These are phyloP conservation scores for Euplagia quadripunctaria DNA, from an alignment of 2,888 invertebrate species.

Conservation along the genomic window DNA sequence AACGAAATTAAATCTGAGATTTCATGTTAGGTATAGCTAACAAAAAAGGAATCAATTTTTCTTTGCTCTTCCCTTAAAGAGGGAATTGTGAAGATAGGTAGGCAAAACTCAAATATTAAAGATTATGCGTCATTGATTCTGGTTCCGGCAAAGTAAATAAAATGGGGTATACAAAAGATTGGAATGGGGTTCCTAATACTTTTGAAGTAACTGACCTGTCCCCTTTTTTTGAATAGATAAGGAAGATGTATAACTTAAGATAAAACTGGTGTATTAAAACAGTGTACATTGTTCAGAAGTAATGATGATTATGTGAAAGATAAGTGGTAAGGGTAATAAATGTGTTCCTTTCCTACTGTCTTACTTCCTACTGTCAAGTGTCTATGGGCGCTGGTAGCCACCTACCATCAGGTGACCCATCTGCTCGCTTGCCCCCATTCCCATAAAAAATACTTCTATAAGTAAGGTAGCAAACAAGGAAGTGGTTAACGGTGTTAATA, in stretches of 20 bases:
- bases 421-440: too few relatives aligned
- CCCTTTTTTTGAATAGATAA: not conserved
- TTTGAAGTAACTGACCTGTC: constrained; percentile 28
- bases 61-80: not conserved
- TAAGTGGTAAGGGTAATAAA: not conserved
- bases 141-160: constrained; percentile 21
- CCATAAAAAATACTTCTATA: too few relatives aligned
- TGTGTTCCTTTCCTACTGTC: not conserved
- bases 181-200: constrained; percentile 25
- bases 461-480: too few relatives aligned
- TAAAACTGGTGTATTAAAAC: not conserved
- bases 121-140: constrained; percentile 33
- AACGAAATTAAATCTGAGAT: not conserved
- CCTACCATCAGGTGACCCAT: too few relatives aligned
- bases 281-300: not conserved
- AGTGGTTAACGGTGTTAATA: too few relatives aligned
- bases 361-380: too few relatives aligned
- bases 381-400: too few relatives aligned
- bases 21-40: too few relatives aligned
- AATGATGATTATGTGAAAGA: not conserved
- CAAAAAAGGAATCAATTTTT: not conserved
- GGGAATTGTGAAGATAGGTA: constrained; percentile 3
- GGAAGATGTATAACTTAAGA: constrained; percentile 1
- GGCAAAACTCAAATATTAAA: constrained; percentile 24
- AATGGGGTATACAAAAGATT: constrained; percentile 43